Evolutionary conservation across 2,113 vertebrate genomes (phyloP), one percentile per base, ranked within the genome.

Genomic region (Microcebus jonahi): DNA sequence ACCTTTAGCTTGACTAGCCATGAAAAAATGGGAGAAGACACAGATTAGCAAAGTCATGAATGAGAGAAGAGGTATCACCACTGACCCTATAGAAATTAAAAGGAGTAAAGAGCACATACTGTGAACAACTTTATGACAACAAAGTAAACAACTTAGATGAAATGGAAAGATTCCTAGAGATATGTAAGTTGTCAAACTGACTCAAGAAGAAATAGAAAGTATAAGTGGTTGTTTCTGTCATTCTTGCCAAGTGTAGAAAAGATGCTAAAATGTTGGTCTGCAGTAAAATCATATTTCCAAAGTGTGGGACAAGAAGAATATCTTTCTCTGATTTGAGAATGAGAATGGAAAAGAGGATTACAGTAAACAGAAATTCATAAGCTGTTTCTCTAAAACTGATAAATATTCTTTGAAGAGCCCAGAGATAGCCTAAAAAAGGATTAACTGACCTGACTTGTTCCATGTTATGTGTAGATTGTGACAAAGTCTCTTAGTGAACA

Each of bases 21-120:
- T 36, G 31, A 75, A 57, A 39, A 83, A 39, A 39, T 53, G 59
- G 23, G 12, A 11, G 15, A 50, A 90, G 45, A 50, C 11, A 55
- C 17, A 94, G 27, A 31, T 79, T 45, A 91, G 34, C 55, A 92
- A 50, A 91, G 53, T 96, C 48, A 45, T 94, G n/a, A 94, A 53
- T 85, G 39, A 94, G 42, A 67, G 45, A 67, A 36, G 15, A 45
- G 21, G 11, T 68, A 59, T 63, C 36, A 42, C 48, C 20, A 14
- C 34, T 57, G 34, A 70, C 18, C 15, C 6, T 90, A 29, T 10
- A 36, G 81, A 90, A 93, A 93, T 95, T 39, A 59, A 81, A 76
- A 68, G 8, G 59, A 63, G 10, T 42, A 77, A 77, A 91, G n/a
- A 57, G 55, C 67, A 91, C 39, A 76, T 90, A 81, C 34, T 79